Evolutionary conservation across 2,797 vertebrate species (phyloP), one percentile per base, ranked within the genome.

Genomic region (Chromis chromis): DNA sequence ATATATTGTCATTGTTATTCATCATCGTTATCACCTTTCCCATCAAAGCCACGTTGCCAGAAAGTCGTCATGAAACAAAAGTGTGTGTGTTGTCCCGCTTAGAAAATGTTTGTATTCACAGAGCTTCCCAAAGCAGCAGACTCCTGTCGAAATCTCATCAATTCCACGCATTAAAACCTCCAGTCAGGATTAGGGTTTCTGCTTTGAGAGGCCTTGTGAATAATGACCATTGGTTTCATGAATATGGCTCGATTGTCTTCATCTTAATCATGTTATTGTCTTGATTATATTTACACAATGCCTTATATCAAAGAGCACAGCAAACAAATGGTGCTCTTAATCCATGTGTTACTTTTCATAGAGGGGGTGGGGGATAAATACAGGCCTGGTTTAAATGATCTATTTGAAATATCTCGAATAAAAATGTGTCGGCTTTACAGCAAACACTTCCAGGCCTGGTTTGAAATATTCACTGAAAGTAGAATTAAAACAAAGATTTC

Each of bases 191-290:
- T 22, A 50, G 57, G n/a, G 16, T 61, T 71, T 82, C 54, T 46
- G 24, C 86, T 80, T 39, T 60, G 76, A 78, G 77, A 79, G 72
- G 55, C 70, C 53, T 46, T 21, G 61, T 56, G 66, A 82, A 74
- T 60, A 69, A 68, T n/a, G 70, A 87, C 79, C 78, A 3, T 77
- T 64, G 73, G 55, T 80, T 89, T 83, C 80, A 79, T 87, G 86
- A 85, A 84, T 89, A 89, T 93, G 88, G 83, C 93, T 94, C 88
- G 93, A 95, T 94, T 94, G 94, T 94, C 94, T 94, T 93, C 86
- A 85, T 91, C 84, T 90, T 86, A 83, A 65, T 87, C 72, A 21
- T 24, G 8, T 87, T 90, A 83, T 79, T 62, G 71, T 91, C 87
- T 88, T 42, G 68, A 80, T 86, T 84, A 84, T 94, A 94, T 94